Evolutionary conservation across 1,140 invertebrate species (phyloP), one percentile per base, ranked within the genome.

Genomic region (Drosophila littoralis): DNA sequence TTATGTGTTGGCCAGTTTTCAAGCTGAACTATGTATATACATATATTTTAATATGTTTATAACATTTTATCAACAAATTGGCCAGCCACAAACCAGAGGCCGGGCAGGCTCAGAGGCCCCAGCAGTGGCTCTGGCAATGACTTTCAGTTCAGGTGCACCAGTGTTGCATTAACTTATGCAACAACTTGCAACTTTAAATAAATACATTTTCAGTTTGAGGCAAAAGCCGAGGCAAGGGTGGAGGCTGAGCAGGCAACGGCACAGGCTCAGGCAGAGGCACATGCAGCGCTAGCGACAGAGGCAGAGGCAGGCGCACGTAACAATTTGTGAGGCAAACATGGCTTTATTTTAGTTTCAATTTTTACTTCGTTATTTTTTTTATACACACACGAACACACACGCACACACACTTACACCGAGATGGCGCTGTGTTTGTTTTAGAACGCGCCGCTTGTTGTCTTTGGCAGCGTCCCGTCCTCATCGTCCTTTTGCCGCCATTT

Each of bases 301-400:
- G 42, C 69, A 50, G 59, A 55, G 17, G 50, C 36, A 36, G 66
- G 43, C 13, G 45, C 80, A 81, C 77, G 74, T 84, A 81, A 84
- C 84, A 89, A 89, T 89, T 89, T 89, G 84, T 77, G 67, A 73
- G 60, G 84, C 79, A 89, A 89, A 89, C 81, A 89, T 89, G 85
- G 84, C 84, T 89, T 89, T 89, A 84, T 89, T 89, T 89, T 89
- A 89, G 84, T 89, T 89, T 89, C 80, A 89, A 89, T 89, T 89
- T 89, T 89, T 75, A 81, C 84, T 89, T 89, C 84, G 84, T 89
- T 89, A 89, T 90, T 89, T 89, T 77, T 89, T 81, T 59, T 66
- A 17, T 63, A 46, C 64, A 72, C 54, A 66, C 45, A 54, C 38
- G 59, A 40, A 52, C 48, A 72, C 42, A 67, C 36, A 71, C 38